Evolutionary conservation across 35 echinoderm and acorn worm genomes (phyloP).

Genomic region (Anneissia japonica): DNA sequence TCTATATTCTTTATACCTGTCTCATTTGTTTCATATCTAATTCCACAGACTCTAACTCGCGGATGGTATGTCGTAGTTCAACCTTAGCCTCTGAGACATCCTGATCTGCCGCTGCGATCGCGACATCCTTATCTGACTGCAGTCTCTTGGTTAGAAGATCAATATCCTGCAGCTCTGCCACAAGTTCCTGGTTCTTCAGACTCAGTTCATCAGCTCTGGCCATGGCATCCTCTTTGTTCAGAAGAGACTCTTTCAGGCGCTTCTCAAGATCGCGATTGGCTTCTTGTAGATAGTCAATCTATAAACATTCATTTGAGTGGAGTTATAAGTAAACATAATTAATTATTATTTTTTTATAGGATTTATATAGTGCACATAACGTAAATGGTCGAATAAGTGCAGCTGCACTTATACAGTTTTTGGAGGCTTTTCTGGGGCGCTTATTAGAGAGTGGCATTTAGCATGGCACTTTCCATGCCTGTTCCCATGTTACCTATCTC

Average conservation of each 20-base stretch:
- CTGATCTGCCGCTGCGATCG: conserved; percentile 62
- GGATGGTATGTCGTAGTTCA: conserved; percentile 51
- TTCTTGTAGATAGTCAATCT: conserved; percentile 96
- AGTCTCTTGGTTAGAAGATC: conserved; percentile 81
- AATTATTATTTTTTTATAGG: no score
- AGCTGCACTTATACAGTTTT: no score
- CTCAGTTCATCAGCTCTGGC: conserved; percentile 51
- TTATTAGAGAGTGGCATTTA: no score
- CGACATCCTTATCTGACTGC: conserved; percentile 71
- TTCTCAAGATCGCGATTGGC: conserved; percentile 77
- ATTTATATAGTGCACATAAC: no score
- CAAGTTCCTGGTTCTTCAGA: conserved; percentile 65
- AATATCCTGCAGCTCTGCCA: conserved; percentile 62
- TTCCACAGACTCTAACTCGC: conserved; percentile 59
- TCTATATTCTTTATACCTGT: conserved; percentile 75
- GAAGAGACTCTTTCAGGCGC: conserved; percentile 39
- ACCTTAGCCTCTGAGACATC: conserved; percentile 68
- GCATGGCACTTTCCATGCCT: no score
- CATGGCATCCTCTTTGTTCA: conserved; percentile 35
- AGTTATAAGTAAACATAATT: no score
- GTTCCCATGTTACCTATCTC: no score
- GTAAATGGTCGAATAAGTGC: no score
- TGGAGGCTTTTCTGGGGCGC: no score
- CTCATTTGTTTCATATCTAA: conserved; percentile 71
- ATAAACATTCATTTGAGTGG: no score